Percentiles rank a stretch among this genome's conserved stretches.
Evolutionary conservation across 2,888 invertebrate genomes (phyloP).

Genomic region (Drosophila tanythrix): DNA sequence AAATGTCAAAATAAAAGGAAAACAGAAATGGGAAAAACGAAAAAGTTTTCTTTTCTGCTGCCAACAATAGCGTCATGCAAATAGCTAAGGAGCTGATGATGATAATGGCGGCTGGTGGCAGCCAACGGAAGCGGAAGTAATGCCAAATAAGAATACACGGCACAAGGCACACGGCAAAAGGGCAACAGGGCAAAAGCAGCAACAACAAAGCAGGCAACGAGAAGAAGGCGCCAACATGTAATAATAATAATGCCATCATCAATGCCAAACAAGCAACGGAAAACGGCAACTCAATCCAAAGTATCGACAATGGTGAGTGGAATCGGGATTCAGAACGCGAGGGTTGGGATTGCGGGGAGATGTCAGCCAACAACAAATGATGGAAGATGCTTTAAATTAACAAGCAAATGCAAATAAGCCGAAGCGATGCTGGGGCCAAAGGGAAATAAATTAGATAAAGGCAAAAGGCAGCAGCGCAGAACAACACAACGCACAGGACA

Average conservation of each 20-base stretch:
- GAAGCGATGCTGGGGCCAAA: constrained; percentile 30
- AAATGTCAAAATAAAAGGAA: constrained; percentile 65
- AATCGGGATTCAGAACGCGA: constrained; percentile 14
- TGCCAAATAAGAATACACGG: constrained; percentile 62
- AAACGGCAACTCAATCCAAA: constrained; percentile 56
- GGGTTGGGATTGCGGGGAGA: background rate
- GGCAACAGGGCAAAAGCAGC: constrained; percentile 28
- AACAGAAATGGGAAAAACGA: constrained; percentile 45
- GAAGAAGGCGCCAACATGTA: constrained; percentile 71
- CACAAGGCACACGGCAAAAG: constrained; percentile 23
- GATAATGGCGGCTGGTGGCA: constrained; percentile 60
- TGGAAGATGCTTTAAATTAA: constrained; percentile 80
- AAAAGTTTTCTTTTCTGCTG: constrained; percentile 50
- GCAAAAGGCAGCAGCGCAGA: constrained; percentile 61
- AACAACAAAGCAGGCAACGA: constrained; percentile 35
- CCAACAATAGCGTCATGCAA: constrained; percentile 56
- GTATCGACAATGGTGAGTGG: constrained; percentile 62
- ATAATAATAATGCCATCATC: constrained; percentile 73
- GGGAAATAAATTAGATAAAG: constrained; percentile 80
- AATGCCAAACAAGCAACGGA: constrained; percentile 68
- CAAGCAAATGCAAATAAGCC: constrained; percentile 81
- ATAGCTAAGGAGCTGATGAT: constrained; percentile 36
- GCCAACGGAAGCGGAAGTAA: constrained; percentile 78
- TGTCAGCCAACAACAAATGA: constrained; percentile 65
- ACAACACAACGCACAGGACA: constrained; percentile 50